Conservation (phyloP, 2,888 invertebrate species). For the Caenorhabditis sinica region DNA sequence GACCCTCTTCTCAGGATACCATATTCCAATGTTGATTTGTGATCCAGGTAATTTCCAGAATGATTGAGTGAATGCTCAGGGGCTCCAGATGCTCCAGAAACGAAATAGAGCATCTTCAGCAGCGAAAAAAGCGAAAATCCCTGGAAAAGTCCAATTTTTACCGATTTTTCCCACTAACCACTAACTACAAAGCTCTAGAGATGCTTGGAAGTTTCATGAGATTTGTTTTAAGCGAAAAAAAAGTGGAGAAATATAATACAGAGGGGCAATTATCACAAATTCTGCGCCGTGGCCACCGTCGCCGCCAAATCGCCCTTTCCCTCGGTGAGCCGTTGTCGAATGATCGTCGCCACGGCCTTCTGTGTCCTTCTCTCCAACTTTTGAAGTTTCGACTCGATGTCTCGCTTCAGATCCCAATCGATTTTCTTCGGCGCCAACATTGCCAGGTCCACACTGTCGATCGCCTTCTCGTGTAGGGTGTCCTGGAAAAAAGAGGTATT, state of each 20-base stretch:
- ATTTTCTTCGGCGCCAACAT: constrained; percentile 74
- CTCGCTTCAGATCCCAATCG: constrained; percentile 76
- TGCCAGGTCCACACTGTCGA: constrained; percentile 71
- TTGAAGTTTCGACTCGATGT: constrained; percentile 84
- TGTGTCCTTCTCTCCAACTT: constrained; percentile 94
- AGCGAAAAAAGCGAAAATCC: too few relatives aligned
- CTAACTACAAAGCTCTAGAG: too few relatives aligned
- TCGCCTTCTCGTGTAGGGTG: constrained; percentile 67
- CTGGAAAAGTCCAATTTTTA: too few relatives aligned
- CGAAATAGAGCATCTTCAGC: too few relatives aligned
- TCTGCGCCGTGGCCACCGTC: constrained; percentile 61
- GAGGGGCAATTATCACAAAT: constrained; percentile 38
- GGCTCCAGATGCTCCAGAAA: too few relatives aligned
- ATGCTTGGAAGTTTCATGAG: too few relatives aligned
- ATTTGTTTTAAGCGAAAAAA: background rate
- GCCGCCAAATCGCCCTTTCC: constrained; percentile 72
- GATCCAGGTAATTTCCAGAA: too few relatives aligned
- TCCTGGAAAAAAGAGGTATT: constrained; percentile 52
- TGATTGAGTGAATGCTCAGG: too few relatives aligned
- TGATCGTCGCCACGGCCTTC: constrained; percentile 95
- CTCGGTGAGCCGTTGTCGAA: constrained; percentile 84
- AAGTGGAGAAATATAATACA: too few relatives aligned
- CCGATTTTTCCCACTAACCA: too few relatives aligned
- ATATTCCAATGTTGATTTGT: too few relatives aligned
- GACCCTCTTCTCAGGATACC: too few relatives aligned